Conservation (phyloP, 1,140 invertebrate species). For the Ooceraea biroi region DNA sequence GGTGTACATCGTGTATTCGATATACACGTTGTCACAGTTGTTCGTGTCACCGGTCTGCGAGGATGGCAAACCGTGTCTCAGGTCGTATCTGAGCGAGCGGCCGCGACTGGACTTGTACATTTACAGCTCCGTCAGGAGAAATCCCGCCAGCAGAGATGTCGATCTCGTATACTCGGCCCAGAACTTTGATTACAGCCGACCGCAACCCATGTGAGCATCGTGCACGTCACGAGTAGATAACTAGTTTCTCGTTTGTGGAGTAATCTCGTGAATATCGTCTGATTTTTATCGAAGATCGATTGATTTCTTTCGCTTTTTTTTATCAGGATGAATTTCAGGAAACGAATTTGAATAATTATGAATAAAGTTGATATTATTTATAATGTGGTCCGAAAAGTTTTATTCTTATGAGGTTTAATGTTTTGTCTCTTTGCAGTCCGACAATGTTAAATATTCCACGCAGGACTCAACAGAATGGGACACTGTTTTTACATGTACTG, state of each 20-base stretch:
- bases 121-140: conserved; percentile 87
- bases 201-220: conserved; percentile 75
- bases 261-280: neutral
- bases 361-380: neutral
- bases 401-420: neutral
- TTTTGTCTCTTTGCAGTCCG: conserved; percentile 84
- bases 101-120: conserved; percentile 88
- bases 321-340: too few species aligned
- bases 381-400: neutral
- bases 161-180: conserved; percentile 79
- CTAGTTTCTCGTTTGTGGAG: neutral
- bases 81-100: conserved; percentile 86
- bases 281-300: neutral
- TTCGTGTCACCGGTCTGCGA: conserved; percentile 91
- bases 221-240: neutral
- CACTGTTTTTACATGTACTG: conserved; percentile 90
- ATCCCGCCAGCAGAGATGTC: conserved; percentile 83
- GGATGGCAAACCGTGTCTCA: conserved; percentile 87
- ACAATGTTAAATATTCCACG: conserved; percentile 89
- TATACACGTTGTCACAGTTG: conserved; percentile 91
- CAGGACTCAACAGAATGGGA: conserved; percentile 92
- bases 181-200: conserved; percentile 87
- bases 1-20: conserved; percentile 90
- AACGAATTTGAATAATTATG: too few species aligned
- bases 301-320: too few species aligned